Conservation (phyloP, 2,113 vertebrate species). For the Nibea coibor region DNA sequence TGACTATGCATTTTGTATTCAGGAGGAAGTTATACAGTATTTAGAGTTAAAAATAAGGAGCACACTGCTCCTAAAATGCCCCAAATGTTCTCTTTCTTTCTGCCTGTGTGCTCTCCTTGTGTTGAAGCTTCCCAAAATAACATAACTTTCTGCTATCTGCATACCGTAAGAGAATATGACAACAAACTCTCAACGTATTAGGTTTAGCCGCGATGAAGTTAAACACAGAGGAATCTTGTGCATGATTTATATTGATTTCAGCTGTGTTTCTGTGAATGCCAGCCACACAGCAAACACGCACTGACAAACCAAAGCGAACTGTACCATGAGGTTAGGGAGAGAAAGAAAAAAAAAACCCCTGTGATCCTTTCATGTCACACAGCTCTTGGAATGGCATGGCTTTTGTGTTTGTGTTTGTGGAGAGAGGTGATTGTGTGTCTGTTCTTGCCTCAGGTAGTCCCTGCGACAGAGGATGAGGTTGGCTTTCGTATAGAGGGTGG, state of each 20-base stretch:
- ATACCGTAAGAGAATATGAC: slow-evolving; percentile 12
- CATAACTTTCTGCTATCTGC: slow-evolving; percentile 1
- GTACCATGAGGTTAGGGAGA: background rate
- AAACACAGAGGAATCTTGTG: slow-evolving; percentile 7
- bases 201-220: background rate
- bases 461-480: slow-evolving; percentile 99
- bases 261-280: slow-evolving; percentile 9
- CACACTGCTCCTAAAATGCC: background rate
- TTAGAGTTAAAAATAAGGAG: background rate
- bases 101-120: background rate
- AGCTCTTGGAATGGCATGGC: slow-evolving; percentile 47
- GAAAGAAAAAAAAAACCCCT: slow-evolving; percentile 6
- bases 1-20: background rate
- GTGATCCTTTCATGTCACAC: slow-evolving; percentile 52
- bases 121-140: background rate
- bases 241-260: slow-evolving; percentile 25
- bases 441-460: slow-evolving; percentile 97
- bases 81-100: background rate
- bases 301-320: slow-evolving; percentile 23
- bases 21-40: background rate
- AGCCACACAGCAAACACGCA: slow-evolving; percentile 8
- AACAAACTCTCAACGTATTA: background rate
- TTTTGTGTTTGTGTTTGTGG: slow-evolving; percentile 46
- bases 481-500: slow-evolving; percentile 99
- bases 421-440: slow-evolving; percentile 56